Percentiles rank a stretch among this genome's conserved stretches.
phyloP scores from a whole-genome alignment of 1,140 invertebrate species.

The Heliconius himera region DNA sequence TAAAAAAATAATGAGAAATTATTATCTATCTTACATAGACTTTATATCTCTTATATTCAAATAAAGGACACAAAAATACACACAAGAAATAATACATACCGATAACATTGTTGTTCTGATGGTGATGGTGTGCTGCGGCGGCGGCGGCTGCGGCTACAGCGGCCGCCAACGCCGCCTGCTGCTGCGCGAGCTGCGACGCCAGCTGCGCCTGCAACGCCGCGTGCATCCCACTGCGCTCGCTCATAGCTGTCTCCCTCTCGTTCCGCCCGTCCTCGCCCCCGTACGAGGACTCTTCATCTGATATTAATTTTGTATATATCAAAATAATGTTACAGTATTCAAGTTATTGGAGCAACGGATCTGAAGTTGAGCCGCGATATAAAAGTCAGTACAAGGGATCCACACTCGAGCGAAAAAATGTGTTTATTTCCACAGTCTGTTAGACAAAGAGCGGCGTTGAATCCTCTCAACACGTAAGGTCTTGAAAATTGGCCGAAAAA shows the following conservation, averaged over 20 bases:
- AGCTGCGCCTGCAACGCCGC: constrained; percentile 83
- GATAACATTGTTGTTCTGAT: constrained; percentile 79
- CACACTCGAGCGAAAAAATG: too few species aligned
- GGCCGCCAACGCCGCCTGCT: constrained; percentile 78
- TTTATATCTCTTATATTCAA: neutral
- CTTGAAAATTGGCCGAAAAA: too few species aligned
- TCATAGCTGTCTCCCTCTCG: constrained; percentile 30
- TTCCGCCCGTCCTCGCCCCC: constrained; percentile 54
- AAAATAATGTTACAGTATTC: neutral
- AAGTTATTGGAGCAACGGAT: neutral
- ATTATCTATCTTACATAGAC: too few species aligned
- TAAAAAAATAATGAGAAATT: too few species aligned
- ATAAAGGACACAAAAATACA: neutral
- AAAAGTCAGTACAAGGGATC: too few species aligned
- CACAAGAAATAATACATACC: constrained; percentile 50
- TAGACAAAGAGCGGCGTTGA: too few species aligned
- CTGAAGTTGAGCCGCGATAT: too few species aligned
- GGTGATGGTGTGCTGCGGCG: constrained; percentile 69
- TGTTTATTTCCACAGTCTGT: too few species aligned
- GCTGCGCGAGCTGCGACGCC: constrained; percentile 82
- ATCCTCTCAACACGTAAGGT: too few species aligned
- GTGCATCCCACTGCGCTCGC: constrained; percentile 57
- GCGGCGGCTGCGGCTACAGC: constrained; percentile 64
- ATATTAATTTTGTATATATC: neutral
- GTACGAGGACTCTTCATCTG: constrained; percentile 70